A percentile compares a stretch with the other conserved stretches of the same genome.
Evolutionary conservation across 2,113 vertebrate genomes (phyloP).

Genomic region (Epinephelus fuscoguttatus): DNA sequence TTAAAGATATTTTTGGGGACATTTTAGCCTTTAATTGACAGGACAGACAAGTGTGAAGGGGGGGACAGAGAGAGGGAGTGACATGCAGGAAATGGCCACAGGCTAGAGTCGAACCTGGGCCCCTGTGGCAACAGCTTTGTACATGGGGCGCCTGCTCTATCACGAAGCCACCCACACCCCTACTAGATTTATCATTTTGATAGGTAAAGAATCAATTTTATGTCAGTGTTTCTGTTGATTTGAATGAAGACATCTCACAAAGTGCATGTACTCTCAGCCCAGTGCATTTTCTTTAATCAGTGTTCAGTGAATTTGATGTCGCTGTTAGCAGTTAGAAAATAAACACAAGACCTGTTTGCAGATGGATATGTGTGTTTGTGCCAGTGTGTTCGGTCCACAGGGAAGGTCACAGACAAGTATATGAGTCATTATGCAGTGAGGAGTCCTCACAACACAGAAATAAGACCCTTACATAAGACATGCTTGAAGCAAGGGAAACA

Average conservation of each 20-base stretch:
- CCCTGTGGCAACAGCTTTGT: no score
- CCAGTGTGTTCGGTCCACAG: slow-evolving; percentile 13
- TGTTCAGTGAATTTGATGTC: not conserved
- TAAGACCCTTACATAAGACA: slow-evolving; percentile 44
- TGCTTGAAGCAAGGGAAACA: not conserved
- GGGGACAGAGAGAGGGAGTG: no score
- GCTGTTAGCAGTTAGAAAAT: slow-evolving; percentile 10
- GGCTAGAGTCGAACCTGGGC: no score
- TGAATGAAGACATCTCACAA: not conserved
- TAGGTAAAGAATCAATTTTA: not conserved
- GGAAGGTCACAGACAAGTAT: slow-evolving; percentile 60
- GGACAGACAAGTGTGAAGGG: no score
- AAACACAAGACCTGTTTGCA: slow-evolving; percentile 14
- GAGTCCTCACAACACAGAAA: slow-evolving; percentile 38
- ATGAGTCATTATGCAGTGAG: slow-evolving; percentile 65
- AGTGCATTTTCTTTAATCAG: not conserved
- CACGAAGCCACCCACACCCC: no score
- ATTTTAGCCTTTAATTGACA: no score
- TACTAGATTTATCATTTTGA: not conserved
- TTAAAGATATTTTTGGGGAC: no score
- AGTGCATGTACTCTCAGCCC: no score
- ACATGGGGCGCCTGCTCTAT: no score
- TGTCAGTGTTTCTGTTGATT: not conserved
- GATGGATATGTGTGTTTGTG: slow-evolving; percentile 2
- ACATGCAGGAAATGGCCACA: no score